Conservation (phyloP, 2,113 vertebrate species). For the Thunnus maccoyii region DNA sequence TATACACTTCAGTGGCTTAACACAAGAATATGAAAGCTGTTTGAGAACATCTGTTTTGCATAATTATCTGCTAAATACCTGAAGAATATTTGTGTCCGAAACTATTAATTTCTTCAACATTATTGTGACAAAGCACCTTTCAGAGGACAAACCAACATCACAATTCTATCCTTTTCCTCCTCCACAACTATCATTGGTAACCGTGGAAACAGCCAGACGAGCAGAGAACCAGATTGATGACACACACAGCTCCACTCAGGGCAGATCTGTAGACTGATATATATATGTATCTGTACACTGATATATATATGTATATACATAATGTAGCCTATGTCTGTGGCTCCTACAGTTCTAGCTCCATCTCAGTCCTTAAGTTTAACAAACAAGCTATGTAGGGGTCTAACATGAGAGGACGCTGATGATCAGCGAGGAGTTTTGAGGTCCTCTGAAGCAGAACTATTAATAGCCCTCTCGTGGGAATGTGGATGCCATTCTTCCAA, state of each 20-base stretch:
- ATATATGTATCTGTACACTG: background rate
- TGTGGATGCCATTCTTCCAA: conserved; percentile 44
- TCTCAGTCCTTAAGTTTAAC: conserved; percentile 18
- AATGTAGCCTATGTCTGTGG: conserved; percentile 31
- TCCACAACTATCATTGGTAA: conserved; percentile 71
- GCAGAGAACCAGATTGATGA: conserved; percentile 57
- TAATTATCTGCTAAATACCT: conserved; percentile 13
- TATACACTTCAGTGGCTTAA: conserved; percentile 34
- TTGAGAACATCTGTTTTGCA: conserved; percentile 13
- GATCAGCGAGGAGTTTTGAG: conserved; percentile 25
- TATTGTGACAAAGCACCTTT: conserved; percentile 55
- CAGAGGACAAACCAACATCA: conserved; percentile 38
- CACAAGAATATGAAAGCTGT: conserved; percentile 11
- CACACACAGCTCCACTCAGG: conserved; percentile 55
- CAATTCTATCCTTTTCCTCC: conserved; percentile 58
- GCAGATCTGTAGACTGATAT: conserved; percentile 52
- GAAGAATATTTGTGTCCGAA: background rate
- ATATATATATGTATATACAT: conserved; percentile 38
- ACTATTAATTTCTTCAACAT: conserved; percentile 19
- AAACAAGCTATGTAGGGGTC: conserved; percentile 35
- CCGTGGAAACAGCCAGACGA: conserved; percentile 74
- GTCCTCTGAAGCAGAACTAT: conserved; percentile 31
- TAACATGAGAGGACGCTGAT: conserved; percentile 28
- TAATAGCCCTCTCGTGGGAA: conserved; percentile 40
- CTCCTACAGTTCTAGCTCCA: conserved; percentile 22